phyloP scores from a whole-genome alignment of 1,140 invertebrate genomes.

The Lepeophtheirus salmonis region DNA sequence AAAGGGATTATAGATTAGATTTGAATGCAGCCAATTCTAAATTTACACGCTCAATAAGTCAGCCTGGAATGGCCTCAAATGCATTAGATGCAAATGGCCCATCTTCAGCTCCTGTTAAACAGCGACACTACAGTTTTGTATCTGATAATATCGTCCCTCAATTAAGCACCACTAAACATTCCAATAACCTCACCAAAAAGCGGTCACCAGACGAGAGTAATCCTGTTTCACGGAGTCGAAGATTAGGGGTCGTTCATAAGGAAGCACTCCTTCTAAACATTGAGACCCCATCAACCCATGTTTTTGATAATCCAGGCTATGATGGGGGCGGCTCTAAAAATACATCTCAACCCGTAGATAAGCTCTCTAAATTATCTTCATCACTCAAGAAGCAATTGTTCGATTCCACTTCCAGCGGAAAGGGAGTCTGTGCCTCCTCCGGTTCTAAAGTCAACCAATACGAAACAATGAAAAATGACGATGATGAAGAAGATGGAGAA shows the following conservation, averaged over 20 bases:
- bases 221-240: background rate
- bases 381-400: background rate
- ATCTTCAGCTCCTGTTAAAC: background rate
- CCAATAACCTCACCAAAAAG: background rate
- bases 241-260: background rate
- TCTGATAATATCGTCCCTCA: background rate
- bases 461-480: background rate
- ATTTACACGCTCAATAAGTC: background rate
- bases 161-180: background rate
- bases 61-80: background rate
- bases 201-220: background rate
- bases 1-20: background rate
- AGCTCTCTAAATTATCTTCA: background rate
- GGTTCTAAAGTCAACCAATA: background rate
- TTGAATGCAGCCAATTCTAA: background rate
- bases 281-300: background rate
- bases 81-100: background rate
- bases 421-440: background rate
- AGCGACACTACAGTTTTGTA: background rate
- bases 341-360: no score
- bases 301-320: background rate
- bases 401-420: background rate
- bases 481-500: background rate
- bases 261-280: background rate
- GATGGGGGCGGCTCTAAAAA: no score